Evolutionary conservation across 2,797 vertebrate species (phyloP).

Genomic region (Falco concolor): DNA sequence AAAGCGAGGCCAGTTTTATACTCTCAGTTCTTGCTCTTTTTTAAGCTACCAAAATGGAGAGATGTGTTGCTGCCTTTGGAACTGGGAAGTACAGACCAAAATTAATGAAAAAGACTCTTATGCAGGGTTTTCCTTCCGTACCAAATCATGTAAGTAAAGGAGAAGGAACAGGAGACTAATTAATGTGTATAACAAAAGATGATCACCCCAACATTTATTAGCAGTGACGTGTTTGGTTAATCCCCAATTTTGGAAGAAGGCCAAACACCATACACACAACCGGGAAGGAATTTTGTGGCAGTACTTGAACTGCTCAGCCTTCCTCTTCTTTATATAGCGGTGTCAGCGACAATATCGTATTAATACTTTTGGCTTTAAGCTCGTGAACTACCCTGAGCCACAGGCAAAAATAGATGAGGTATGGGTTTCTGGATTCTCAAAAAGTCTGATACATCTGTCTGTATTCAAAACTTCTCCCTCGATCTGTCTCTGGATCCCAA

Average conservation of each 20-base stretch:
- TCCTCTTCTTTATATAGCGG: neutral
- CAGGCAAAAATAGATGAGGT: constrained; percentile 29
- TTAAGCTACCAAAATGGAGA: neutral
- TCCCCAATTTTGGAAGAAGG: constrained; percentile 29
- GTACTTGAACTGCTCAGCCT: neutral
- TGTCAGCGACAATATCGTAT: neutral
- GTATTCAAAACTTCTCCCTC: neutral
- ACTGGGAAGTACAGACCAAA: neutral
- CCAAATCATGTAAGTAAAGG: neutral
- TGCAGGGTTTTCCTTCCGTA: neutral
- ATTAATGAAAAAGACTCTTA: neutral
- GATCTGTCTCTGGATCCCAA: neutral
- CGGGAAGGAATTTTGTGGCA: neutral
- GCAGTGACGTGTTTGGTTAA: neutral
- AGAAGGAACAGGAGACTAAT: neutral
- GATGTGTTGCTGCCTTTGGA: neutral
- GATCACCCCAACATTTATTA: neutral
- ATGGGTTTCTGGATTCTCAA: neutral
- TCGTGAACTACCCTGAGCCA: neutral
- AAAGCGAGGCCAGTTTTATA: neutral
- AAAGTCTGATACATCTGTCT: neutral
- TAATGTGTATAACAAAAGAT: neutral
- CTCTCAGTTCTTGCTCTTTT: neutral
- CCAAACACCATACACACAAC: neutral
- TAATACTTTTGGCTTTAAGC: constrained; percentile 28